Conservation (phyloP, 1,140 invertebrate genomes). For the Vanessa tameamea region DNA sequence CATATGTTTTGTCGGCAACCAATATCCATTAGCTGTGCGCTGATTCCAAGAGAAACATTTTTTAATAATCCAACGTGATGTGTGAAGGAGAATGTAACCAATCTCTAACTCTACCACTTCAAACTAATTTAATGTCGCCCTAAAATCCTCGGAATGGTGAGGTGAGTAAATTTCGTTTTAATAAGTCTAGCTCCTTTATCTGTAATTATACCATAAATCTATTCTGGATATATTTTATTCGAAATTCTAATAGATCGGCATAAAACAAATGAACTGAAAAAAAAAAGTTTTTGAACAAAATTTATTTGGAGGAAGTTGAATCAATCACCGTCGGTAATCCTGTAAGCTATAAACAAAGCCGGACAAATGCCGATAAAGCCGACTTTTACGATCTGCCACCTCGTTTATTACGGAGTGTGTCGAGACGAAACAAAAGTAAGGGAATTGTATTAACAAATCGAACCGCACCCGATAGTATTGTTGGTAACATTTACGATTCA, state of each 20-base stretch:
- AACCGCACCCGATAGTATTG: slow-evolving; percentile 62
- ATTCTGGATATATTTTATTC: slow-evolving; percentile 44
- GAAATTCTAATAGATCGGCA: slow-evolving; percentile 52
- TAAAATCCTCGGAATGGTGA: slow-evolving; percentile 17
- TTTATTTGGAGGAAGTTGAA: slow-evolving; percentile 66
- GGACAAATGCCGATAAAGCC: slow-evolving; percentile 65
- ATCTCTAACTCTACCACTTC: slow-evolving; percentile 2
- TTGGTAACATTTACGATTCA: slow-evolving; percentile 61
- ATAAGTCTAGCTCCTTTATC: slow-evolving; percentile 49
- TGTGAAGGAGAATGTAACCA: slow-evolving; percentile 20
- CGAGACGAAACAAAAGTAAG: slow-evolving; percentile 58
- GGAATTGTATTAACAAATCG: slow-evolving; percentile 67
- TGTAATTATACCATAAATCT: slow-evolving; percentile 51
- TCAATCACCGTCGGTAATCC: slow-evolving; percentile 72
- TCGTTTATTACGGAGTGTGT: slow-evolving; percentile 65
- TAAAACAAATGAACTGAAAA: slow-evolving; percentile 58
- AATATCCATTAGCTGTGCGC: slow-evolving; percentile 65
- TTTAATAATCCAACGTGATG: slow-evolving; percentile 30
- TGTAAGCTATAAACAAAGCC: slow-evolving; percentile 68
- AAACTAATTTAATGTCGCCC: slow-evolving; percentile 19
- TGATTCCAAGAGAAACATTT: slow-evolving; percentile 33
- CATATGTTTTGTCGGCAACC: slow-evolving; percentile 69
- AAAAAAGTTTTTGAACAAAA: slow-evolving; percentile 51
- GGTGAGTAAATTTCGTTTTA: slow-evolving; percentile 54
- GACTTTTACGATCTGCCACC: slow-evolving; percentile 73